Base-by-base conservation (phyloP, 2,888 invertebrate genomes). In the Trichacis sp. region DNA sequence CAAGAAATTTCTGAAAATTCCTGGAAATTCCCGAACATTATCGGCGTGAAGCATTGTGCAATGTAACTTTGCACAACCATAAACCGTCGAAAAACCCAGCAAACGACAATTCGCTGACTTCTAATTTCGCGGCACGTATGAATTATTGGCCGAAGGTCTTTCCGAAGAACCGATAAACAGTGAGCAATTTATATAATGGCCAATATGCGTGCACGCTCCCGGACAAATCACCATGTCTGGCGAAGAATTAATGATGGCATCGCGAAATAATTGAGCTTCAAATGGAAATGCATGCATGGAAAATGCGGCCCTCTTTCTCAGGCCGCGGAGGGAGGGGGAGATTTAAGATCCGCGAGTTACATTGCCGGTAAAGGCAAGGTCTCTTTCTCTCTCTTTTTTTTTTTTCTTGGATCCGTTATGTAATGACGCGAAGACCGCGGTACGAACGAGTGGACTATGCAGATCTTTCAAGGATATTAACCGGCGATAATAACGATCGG, bases 391-490 rank as follows among this genome's bases (percentile, higher is more conserved):
- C 2, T 33, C 33, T 33, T n/a, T 33, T n/a, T 33, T n/a, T 33
- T 3, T 5, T 33, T 2, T 9, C 33, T 2, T 9, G 2, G 33
- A 2, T 33, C 11, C 33, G 33, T 33, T 33, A 33, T 33, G 33
- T 33, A 33, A 33, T n/a, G 33, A 2, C 33, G 33, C 11, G 33
- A 33, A 33, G 33, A 33, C n/a, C 11, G 33, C n/a, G 11, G 40
- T 40, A 12, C 17, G 17, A 40, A 40, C 17, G 40, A 15, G 40
- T 14, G 14, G 40, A 17, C 17, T 40, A 36, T 36, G 6, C 36
- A 12, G 36, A 36, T 36, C 36, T 36, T 24, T 36, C 36, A 36
- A 36, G 36, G 36, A 36, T 36, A 36, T 36, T 36, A n/a, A 36
- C 36, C 11, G 11, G 11, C 12, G 36, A 36, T 36, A 36, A 36